Conservation (phyloP, 2,113 vertebrate genomes). For the Bufo bufo region DNA sequence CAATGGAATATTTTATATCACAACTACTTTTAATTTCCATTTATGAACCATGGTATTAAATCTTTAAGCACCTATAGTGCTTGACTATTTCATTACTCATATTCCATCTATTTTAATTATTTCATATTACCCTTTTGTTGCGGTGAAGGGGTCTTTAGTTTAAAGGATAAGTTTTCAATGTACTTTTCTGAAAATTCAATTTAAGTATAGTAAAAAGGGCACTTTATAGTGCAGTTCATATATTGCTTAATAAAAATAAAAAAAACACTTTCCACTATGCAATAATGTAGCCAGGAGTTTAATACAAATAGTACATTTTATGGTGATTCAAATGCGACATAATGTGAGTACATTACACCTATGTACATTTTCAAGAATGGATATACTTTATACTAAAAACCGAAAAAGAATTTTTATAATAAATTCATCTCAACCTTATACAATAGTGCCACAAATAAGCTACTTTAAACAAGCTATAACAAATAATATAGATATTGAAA, state of each 20-base stretch:
- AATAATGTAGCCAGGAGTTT: not conserved
- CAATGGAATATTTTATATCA: constrained; percentile 7
- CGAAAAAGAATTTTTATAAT: not conserved
- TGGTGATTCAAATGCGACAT: constrained; percentile 11
- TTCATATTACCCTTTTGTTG: constrained; percentile 17
- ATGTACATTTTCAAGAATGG: not conserved
- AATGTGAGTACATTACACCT: not conserved
- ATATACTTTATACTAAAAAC: not conserved
- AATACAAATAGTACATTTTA: constrained; percentile 12
- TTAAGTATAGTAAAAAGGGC: constrained; percentile 3
- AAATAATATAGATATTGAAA: not conserved
- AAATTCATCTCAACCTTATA: not conserved
- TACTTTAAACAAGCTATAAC: not conserved
- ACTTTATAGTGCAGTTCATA: constrained; percentile 31
- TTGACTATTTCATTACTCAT: constrained; percentile 33
- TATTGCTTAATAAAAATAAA: not conserved
- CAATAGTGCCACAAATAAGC: not conserved
- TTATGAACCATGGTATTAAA: constrained; percentile 37
- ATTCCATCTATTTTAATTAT: constrained; percentile 47
- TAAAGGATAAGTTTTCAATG: constrained; percentile 1
- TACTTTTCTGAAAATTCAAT: constrained; percentile 34
- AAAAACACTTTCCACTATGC: not conserved
- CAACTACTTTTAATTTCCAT: constrained; percentile 46
- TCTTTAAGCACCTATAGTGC: constrained; percentile 22
- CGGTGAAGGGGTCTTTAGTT: not conserved